Conservation (phyloP, 2,113 vertebrate genomes). For the Rattus rattus region DNA sequence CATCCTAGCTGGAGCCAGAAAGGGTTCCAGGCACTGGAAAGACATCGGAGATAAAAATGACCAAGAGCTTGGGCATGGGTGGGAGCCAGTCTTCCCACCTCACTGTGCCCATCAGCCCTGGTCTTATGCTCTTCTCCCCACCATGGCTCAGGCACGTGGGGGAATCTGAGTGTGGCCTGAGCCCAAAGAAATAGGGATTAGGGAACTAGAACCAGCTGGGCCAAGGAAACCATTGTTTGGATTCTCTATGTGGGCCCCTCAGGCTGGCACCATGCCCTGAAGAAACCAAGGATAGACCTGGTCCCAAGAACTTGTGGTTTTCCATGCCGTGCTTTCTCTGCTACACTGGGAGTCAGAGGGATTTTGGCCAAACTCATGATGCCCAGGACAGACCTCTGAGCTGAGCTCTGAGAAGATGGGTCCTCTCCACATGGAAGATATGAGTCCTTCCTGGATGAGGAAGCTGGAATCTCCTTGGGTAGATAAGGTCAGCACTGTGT, state of each 20-base stretch:
- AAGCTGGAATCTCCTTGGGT: background rate
- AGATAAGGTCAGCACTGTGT: background rate
- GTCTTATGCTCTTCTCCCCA: background rate
- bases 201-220: background rate
- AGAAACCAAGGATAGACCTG: background rate
- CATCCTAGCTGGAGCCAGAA: rapidly evolving
- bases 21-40: background rate
- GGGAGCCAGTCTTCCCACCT: background rate
- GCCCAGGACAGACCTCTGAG: background rate
- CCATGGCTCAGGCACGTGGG: rapidly evolving
- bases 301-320: background rate
- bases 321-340: background rate
- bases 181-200: background rate
- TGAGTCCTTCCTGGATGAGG: background rate
- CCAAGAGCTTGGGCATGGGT: background rate
- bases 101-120: background rate
- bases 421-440: background rate
- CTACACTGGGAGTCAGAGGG: background rate
- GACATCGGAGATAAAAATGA: background rate
- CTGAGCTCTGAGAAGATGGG: background rate
- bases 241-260: background rate
- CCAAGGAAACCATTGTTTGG: background rate
- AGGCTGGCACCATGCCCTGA: background rate
- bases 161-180: rapidly evolving
- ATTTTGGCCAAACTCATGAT: no score